Conservation (phyloP, 1,140 invertebrate species). For the Harpegnathos saltator region DNA sequence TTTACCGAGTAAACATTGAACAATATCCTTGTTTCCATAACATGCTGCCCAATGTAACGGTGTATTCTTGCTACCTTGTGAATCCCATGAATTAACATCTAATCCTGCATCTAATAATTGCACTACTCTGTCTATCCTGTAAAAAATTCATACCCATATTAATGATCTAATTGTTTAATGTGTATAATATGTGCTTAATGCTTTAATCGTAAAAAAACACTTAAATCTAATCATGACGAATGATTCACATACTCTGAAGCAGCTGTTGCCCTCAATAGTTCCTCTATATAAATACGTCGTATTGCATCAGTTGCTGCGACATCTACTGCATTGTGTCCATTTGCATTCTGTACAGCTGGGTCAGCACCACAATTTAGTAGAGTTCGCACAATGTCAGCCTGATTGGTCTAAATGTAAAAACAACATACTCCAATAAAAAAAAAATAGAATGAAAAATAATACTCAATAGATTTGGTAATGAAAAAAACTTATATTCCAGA, state of each 20-base stretch:
- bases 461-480: conserved; percentile 12
- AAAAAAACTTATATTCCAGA: conserved; percentile 66
- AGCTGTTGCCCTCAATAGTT: conserved; percentile 88
- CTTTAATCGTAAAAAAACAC: conserved; percentile 14
- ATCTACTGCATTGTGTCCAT: conserved; percentile 87
- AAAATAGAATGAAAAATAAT: not conserved
- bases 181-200: conserved; percentile 76
- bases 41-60: conserved; percentile 89
- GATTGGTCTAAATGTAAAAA: conserved; percentile 85
- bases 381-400: conserved; percentile 87
- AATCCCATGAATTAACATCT: conserved; percentile 88
- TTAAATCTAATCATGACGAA: not conserved
- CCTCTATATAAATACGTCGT: conserved; percentile 88
- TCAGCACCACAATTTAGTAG: conserved; percentile 88
- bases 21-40: conserved; percentile 87
- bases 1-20: conserved; percentile 87
- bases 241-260: conserved; percentile 87
- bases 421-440: not conserved
- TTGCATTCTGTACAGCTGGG: conserved; percentile 87
- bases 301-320: conserved; percentile 86
- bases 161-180: not conserved
- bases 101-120: conserved; percentile 87
- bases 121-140: conserved; percentile 84
- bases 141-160: conserved; percentile 48
- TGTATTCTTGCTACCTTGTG: conserved; percentile 87